phyloP scores from a whole-genome alignment of 2,797 vertebrate genomes.

The Gobio occitaniae region DNA sequence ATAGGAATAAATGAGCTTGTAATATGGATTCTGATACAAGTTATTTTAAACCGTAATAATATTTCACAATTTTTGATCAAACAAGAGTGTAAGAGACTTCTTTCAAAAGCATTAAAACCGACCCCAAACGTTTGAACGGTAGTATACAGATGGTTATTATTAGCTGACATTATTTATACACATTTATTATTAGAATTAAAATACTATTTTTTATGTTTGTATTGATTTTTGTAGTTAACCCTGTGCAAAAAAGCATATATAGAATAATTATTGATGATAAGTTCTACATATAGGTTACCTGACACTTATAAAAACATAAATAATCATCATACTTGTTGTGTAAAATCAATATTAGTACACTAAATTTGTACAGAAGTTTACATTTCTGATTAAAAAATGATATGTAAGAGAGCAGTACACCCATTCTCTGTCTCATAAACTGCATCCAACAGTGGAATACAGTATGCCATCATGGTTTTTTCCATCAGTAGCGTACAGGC shows the following conservation, averaged over 20 bases:
- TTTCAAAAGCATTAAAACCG: neutral
- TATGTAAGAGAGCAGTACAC: neutral
- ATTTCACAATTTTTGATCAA: neutral
- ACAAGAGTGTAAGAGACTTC: neutral
- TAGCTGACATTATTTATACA: neutral
- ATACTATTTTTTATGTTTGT: neutral
- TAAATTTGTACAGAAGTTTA: neutral
- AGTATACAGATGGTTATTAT: neutral
- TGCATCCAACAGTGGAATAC: conserved; percentile 46
- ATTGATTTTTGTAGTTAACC: neutral
- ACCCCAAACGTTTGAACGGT: neutral
- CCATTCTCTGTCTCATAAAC: neutral
- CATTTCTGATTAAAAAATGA: neutral
- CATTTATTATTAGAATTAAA: neutral
- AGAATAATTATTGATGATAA: neutral
- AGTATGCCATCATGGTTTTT: conserved; percentile 58
- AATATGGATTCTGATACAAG: neutral
- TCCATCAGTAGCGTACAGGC: conserved; percentile 50
- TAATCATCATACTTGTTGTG: neutral
- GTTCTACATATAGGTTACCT: neutral
- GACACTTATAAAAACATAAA: neutral
- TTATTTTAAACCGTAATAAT: neutral
- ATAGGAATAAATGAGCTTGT: neutral
- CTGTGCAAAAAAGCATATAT: neutral
- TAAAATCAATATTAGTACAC: neutral